Evolutionary conservation across 2,888 invertebrate genomes (phyloP), one percentile per base, ranked within the genome.

Genomic region (Camptogramma bilineatum): DNA sequence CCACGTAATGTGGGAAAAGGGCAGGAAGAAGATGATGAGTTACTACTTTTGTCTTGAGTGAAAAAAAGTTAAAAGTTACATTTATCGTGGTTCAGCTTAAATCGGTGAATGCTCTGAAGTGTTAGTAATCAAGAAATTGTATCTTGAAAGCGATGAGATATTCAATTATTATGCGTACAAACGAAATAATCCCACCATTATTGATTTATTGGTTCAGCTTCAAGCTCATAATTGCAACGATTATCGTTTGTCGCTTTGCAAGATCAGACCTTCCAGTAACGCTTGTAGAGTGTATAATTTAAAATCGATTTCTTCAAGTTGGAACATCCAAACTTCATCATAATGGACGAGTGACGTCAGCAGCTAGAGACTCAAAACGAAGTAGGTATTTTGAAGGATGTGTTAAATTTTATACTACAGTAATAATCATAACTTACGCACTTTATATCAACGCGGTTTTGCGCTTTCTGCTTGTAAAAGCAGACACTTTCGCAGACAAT

Each of bases 391-490:
- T 70, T 66, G 70, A 73, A 73, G 68, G 58, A 73, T 73, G 74
- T 72, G 73, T 75, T 75, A 69, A 73, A 73, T 79, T 78, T 77
- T 74, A 73, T 72, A 75, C 56, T 75, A 76, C 78, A 78, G 67
- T 77, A 77, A 77, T 78, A 72, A 80, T 80, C 13, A 34, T 34
- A 34, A 34, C 10, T 34, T 13, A 13, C 9, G 1, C 34, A 81
- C 83, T 83, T 42, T n/a, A 77, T 79, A 79, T 81, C 78, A 79
- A 79, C 78, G 77, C 79, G 78, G 79, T 76, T 83, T 82, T 78
- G 81, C 86, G 83, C 83, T 86, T 86, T 88, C 86, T 85, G 85
- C 79, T 81, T 77, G 72, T 75, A 82, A 78, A 81, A 74, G 77
- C 76, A 80, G 81, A 85, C 76, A 85, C 83, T 85, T 84, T 85